phyloP scores from a whole-genome alignment of 2,888 invertebrate species.

The Dexiosoma caninum region DNA sequence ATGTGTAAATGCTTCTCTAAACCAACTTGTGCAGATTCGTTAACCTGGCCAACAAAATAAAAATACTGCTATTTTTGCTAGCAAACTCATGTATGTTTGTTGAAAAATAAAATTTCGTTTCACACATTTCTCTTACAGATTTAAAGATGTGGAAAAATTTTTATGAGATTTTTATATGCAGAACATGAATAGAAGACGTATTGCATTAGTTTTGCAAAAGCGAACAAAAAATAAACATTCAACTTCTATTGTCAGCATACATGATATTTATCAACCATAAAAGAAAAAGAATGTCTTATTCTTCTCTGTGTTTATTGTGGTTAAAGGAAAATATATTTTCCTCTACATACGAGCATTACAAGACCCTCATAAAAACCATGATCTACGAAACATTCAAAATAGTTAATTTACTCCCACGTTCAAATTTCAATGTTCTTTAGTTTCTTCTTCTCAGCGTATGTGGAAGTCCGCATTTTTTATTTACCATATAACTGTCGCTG shows the following conservation, averaged over 20 bases:
- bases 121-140: slow-evolving; percentile 21
- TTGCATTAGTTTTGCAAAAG: not conserved
- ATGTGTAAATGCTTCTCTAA: not conserved
- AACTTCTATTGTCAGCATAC: slow-evolving; percentile 7
- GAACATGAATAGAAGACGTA: slow-evolving; percentile 26
- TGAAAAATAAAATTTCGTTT: slow-evolving; percentile 38
- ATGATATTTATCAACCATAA: slow-evolving; percentile 19
- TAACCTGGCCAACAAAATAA: slow-evolving; percentile 30
- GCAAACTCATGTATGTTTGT: slow-evolving; percentile 4
- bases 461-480: not conserved
- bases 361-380: not conserved
- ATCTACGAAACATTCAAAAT: not conserved
- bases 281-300: not conserved
- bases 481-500: not conserved
- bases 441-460: slow-evolving; percentile 10
- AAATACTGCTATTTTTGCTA: slow-evolving; percentile 25
- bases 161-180: slow-evolving; percentile 42
- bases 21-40: slow-evolving; percentile 14
- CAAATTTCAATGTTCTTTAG: not conserved
- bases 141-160: not conserved
- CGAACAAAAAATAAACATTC: no score
- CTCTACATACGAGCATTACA: not conserved
- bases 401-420: slow-evolving; percentile 38
- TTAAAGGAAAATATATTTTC: not conserved
- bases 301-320: not conserved